A percentile compares a stretch with the other conserved stretches of the same genome.
Evolutionary conservation across 2,113 vertebrate species (phyloP).

Genomic region (Bubo blakistoni): DNA sequence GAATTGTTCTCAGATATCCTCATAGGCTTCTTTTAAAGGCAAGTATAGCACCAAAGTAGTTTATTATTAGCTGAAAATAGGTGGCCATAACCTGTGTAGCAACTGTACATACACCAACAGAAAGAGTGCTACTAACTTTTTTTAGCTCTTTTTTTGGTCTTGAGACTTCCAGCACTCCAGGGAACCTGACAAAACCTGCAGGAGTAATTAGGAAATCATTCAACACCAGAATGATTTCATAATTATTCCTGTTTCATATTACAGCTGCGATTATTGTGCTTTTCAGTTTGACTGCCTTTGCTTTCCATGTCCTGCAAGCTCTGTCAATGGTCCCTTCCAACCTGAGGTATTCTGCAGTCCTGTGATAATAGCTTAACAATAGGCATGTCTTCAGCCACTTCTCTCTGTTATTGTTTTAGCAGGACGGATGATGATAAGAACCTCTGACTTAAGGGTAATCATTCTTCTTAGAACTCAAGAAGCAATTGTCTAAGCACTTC

Average conservation of each 20-base stretch:
- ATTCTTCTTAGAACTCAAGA: not conserved
- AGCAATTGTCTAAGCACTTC: not conserved
- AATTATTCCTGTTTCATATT: not conserved
- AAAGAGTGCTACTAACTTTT: not conserved
- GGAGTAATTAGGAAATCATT: not conserved
- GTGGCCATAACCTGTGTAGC: not conserved
- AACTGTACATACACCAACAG: not conserved
- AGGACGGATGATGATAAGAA: not conserved
- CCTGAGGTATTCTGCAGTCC: not conserved
- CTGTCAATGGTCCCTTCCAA: accelerated
- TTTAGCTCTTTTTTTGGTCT: not conserved
- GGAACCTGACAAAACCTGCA: not conserved
- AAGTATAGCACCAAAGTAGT: not conserved
- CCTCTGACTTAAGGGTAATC: not conserved
- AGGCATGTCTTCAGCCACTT: not conserved
- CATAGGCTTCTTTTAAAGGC: not conserved
- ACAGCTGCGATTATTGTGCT: not conserved
- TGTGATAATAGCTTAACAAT: not conserved
- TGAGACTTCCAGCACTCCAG: not conserved
- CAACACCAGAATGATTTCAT: not conserved
- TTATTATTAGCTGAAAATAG: not conserved
- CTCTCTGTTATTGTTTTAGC: not conserved
- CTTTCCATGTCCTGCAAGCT: not conserved
- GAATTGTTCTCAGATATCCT: not conserved
- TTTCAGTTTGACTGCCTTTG: not conserved